phyloP scores from a whole-genome alignment of 2,113 vertebrate species.

The Origma solitaria region DNA sequence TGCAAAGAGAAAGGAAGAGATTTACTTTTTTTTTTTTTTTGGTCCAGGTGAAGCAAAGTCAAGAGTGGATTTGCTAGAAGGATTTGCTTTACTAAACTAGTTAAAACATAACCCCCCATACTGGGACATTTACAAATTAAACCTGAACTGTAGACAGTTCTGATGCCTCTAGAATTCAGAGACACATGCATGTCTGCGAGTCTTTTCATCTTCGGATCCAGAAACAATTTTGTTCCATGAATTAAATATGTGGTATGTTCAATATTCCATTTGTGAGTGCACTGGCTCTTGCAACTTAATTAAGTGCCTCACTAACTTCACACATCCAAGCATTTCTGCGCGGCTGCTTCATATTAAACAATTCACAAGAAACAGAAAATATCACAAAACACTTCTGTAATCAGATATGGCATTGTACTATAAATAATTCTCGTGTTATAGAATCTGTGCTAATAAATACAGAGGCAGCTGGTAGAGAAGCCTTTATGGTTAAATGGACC shows the following conservation, averaged over 20 bases:
- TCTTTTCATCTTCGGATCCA: neutral
- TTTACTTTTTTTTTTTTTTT: neutral
- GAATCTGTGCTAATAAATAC: neutral
- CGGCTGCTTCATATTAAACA: neutral
- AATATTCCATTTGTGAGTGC: neutral
- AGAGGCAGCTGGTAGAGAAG: slow-evolving; percentile 15
- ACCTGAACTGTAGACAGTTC: neutral
- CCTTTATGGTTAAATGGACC: slow-evolving; percentile 9
- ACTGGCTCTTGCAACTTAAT: neutral
- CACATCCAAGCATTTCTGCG: neutral
- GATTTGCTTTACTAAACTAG: neutral
- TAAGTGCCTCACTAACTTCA: slow-evolving; percentile 21
- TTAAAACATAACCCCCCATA: neutral
- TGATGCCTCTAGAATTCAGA: neutral
- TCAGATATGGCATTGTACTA: neutral
- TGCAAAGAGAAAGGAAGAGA: neutral
- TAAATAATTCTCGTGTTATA: neutral
- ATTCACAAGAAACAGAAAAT: neutral
- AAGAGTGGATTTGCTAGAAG: neutral
- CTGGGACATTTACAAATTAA: neutral
- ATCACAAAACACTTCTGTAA: neutral
- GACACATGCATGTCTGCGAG: neutral
- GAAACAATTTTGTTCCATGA: neutral
- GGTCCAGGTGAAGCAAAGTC: neutral
- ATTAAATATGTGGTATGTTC: neutral